phyloP scores from a whole-genome alignment of 2,888 invertebrate genomes.

The Drosophila meridiana region DNA sequence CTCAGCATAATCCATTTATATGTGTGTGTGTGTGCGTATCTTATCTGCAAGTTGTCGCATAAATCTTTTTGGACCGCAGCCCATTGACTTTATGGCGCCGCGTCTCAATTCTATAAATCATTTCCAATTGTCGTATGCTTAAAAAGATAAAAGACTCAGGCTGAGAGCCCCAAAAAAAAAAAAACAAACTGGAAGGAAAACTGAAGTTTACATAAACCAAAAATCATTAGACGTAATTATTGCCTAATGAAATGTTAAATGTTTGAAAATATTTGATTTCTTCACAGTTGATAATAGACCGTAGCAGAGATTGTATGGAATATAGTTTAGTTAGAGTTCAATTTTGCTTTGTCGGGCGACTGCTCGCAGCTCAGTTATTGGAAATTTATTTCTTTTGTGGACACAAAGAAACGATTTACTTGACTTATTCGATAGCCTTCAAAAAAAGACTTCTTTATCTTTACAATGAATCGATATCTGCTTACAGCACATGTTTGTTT shows the following conservation, averaged over 20 bases:
- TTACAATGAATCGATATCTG: background rate
- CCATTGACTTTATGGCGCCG: constrained; percentile 38
- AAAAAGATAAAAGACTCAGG: constrained; percentile 1
- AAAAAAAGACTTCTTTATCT: constrained; percentile 7
- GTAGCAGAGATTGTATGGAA: background rate
- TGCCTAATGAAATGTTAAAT: constrained; percentile 14
- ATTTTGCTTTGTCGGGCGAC: background rate
- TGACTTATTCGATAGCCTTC: background rate
- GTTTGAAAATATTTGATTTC: constrained; percentile 5
- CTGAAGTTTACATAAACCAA: constrained; percentile 1
- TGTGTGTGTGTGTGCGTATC: constrained; percentile 12
- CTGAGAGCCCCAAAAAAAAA: background rate
- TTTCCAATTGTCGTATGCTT: constrained; percentile 4
- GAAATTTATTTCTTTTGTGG: background rate
- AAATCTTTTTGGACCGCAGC: constrained; percentile 35
- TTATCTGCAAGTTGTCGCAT: constrained; percentile 53
- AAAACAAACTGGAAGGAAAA: background rate
- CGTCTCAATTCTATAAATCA: constrained; percentile 40
- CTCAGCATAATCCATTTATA: constrained; percentile 6
- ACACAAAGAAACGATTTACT: constrained; percentile 4
- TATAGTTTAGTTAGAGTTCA: background rate
- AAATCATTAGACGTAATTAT: constrained; percentile 10
- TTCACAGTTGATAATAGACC: background rate
- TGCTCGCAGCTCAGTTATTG: background rate
- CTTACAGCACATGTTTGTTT: constrained; percentile 8